Evolutionary conservation across 2,113 vertebrate genomes (phyloP).

Genomic region (Heterocephalus glaber): DNA sequence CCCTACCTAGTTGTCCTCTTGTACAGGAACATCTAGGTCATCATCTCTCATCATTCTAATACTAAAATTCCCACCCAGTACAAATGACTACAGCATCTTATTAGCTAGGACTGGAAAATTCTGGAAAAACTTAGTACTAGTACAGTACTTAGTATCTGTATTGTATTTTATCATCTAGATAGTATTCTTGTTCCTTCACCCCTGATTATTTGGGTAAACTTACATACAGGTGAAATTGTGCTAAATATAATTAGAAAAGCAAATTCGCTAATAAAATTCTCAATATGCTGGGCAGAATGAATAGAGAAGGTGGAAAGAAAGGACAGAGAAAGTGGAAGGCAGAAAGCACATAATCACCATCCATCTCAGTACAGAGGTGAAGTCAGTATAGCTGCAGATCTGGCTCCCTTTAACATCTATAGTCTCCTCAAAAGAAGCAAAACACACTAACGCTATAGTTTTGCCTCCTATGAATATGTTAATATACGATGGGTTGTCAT

Average conservation of each 20-base stretch:
- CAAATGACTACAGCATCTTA: not conserved
- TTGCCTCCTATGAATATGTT: not conserved
- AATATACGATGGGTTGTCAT: not conserved
- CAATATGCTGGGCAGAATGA: not conserved
- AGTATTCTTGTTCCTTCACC: not conserved
- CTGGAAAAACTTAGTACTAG: not conserved
- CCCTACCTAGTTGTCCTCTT: not conserved
- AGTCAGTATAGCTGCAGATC: not conserved
- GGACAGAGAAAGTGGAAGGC: not conserved
- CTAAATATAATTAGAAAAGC: not conserved
- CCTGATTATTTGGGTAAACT: not conserved
- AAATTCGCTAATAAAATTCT: not conserved
- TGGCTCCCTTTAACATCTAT: not conserved
- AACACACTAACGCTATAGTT: not conserved
- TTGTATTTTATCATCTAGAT: conserved; percentile 5
- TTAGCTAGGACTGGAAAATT: conserved; percentile 7
- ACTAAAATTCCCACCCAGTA: not conserved
- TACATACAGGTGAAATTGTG: not conserved
- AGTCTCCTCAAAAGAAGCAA: not conserved
- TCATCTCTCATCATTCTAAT: not conserved
- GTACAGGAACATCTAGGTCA: not conserved
- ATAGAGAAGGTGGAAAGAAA: not conserved
- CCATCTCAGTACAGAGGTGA: not conserved
- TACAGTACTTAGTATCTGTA: not conserved
- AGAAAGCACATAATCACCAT: not conserved